Conservation (phyloP, 2,113 vertebrate genomes). For the Nanorana parkeri region DNA sequence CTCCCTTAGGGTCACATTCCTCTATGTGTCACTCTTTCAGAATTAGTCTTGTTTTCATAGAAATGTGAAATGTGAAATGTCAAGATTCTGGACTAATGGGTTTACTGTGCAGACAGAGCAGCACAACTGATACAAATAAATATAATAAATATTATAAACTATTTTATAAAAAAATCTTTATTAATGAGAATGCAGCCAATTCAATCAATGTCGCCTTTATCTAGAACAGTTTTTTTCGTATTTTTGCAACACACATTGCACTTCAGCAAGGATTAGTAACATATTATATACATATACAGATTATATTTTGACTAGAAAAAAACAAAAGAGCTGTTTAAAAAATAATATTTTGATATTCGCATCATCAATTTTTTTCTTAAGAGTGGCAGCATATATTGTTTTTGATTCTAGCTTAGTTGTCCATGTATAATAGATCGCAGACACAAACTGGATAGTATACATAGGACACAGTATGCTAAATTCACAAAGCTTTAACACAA, state of each 20-base stretch:
- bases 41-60: too few species aligned
- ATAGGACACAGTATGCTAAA: too few species aligned
- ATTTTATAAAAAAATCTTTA: neutral
- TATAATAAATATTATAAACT: slow-evolving; percentile 8
- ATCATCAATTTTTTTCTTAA: too few species aligned
- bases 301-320: slow-evolving; percentile 23
- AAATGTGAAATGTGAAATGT: too few species aligned
- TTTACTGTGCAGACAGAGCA: neutral
- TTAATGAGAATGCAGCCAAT: slow-evolving; percentile 11
- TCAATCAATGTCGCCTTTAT: slow-evolving; percentile 53
- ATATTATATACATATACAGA: slow-evolving; percentile 44
- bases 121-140: slow-evolving; percentile 1
- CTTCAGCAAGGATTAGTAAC: slow-evolving; percentile 46
- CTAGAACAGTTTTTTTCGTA: slow-evolving; percentile 42
- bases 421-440: too few species aligned
- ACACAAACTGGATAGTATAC: too few species aligned
- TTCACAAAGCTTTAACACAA: too few species aligned
- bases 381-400: too few species aligned
- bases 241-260: slow-evolving; percentile 56
- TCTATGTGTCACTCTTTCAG: neutral
- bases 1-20: slow-evolving; percentile 8
- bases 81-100: too few species aligned
- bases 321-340: slow-evolving; percentile 39
- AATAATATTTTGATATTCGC: slow-evolving; percentile 29
- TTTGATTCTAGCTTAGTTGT: too few species aligned